phyloP scores from a whole-genome alignment of 2,888 invertebrate genomes.

The Adelognathus sp. region DNA sequence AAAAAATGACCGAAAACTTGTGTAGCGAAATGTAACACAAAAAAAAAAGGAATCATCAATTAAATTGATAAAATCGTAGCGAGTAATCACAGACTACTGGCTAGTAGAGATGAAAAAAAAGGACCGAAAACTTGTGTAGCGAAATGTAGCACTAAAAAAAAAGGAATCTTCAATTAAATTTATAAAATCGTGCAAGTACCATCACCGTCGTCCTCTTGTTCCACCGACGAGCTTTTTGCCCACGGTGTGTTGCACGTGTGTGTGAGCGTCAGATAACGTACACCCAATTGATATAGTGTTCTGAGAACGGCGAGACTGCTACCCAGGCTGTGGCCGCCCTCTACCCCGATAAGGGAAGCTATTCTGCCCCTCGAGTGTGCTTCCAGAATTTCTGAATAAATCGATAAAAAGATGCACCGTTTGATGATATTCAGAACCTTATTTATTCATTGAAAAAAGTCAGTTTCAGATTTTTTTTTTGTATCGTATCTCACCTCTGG shows the following conservation, averaged over 20 bases:
- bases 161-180: not conserved
- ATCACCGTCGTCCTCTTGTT: constrained; percentile 73
- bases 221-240: constrained; percentile 81
- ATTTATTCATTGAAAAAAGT: not conserved
- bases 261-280: constrained; percentile 91
- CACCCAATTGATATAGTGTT: constrained; percentile 94
- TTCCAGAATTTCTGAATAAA: constrained; percentile 84
- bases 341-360: constrained; percentile 94
- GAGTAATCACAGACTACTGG: not conserved
- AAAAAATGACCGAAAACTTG: not conserved
- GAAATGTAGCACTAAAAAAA: not conserved
- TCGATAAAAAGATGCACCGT: too few relatives aligned
- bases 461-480: not conserved
- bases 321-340: constrained; percentile 95
- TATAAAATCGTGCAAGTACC: constrained; percentile 64
- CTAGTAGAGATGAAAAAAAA: not conserved
- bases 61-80: too few relatives aligned
- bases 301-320: constrained; percentile 93
- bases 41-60: not conserved
- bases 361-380: constrained; percentile 89
- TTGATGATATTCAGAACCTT: not conserved
- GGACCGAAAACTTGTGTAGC: not conserved
- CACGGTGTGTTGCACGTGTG: constrained; percentile 94
- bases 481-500: constrained; percentile 84
- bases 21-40: not conserved